These are phyloP conservation scores for Girardinus metallicus DNA, from an alignment of 2,797 vertebrate genomes.

Conservation along the genomic window DNA sequence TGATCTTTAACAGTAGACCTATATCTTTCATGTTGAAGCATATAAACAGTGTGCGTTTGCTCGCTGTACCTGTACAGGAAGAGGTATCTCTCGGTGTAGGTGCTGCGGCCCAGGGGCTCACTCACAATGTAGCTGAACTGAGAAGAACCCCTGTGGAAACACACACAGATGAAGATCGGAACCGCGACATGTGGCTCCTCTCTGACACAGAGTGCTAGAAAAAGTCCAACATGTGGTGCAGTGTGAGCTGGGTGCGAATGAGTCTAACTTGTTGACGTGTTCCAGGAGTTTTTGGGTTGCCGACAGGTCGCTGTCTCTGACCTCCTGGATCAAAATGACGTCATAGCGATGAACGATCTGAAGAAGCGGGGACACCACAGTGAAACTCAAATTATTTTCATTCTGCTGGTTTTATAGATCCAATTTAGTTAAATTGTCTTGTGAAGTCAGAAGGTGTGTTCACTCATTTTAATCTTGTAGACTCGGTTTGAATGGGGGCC, in stretches of 20 bases:
- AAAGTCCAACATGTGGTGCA: not conserved
- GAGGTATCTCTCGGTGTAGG: constrained; percentile 92
- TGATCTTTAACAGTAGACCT: not conserved
- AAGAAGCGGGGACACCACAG: constrained; percentile 17
- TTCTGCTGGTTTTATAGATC: not conserved
- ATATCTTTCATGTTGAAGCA: not conserved
- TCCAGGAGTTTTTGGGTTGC: constrained; percentile 86
- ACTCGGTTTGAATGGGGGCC: not conserved
- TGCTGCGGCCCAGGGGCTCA: constrained; percentile 84
- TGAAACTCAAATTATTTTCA: not conserved
- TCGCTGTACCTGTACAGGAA: constrained; percentile 89
- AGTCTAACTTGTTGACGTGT: constrained; percentile 86
- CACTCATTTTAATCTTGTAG: not conserved
- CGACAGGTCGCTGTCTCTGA: constrained; percentile 87
- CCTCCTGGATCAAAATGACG: constrained; percentile 90
- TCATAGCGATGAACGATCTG: constrained; percentile 90
- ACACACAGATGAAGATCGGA: constrained; percentile 4
- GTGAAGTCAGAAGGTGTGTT: not conserved
- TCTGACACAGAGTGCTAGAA: not conserved
- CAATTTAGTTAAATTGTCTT: not conserved
- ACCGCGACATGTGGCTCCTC: no score
- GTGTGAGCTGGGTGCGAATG: fast-evolving
- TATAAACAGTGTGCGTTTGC: not conserved
- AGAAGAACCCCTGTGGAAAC: constrained; percentile 59
- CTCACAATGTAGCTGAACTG: constrained; percentile 82